phyloP scores from a whole-genome alignment of 2,888 invertebrate genomes.

The Creontiades dilutus region DNA sequence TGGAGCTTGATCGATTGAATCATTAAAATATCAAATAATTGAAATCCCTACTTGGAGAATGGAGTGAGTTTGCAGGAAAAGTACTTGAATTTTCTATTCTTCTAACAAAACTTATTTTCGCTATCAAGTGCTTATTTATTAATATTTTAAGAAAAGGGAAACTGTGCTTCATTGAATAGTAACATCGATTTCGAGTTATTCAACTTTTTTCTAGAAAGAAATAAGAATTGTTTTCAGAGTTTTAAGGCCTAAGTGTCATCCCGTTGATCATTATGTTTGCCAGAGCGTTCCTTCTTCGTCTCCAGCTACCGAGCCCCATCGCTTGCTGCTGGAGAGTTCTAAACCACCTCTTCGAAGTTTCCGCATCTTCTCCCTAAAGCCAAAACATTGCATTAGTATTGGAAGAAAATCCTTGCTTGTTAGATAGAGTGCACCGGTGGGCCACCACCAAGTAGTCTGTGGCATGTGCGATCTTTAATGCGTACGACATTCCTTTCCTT shows the following conservation, averaged over 20 bases:
- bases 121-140: background rate
- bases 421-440: too few relatives aligned
- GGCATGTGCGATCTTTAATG: too few relatives aligned
- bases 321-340: conserved; percentile 93
- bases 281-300: conserved; percentile 92
- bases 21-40: background rate
- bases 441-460: too few relatives aligned
- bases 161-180: conserved; percentile 4
- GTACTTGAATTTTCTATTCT: background rate
- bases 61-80: background rate
- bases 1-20: background rate
- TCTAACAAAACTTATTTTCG: background rate
- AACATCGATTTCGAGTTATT: background rate
- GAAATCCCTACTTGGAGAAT: background rate
- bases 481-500: too few relatives aligned
- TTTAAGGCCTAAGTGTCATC: conserved; percentile 77
- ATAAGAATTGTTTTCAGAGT: background rate
- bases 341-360: conserved; percentile 93
- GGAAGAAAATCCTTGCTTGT: background rate
- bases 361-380: conserved; percentile 92
- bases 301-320: conserved; percentile 95
- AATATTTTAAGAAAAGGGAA: background rate
- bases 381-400: background rate
- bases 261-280: conserved; percentile 99
- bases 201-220: background rate